phyloP scores from a whole-genome alignment of 30 jellyfish, hydroid and myxozoan genomes.

The Aurelia coerulea region DNA sequence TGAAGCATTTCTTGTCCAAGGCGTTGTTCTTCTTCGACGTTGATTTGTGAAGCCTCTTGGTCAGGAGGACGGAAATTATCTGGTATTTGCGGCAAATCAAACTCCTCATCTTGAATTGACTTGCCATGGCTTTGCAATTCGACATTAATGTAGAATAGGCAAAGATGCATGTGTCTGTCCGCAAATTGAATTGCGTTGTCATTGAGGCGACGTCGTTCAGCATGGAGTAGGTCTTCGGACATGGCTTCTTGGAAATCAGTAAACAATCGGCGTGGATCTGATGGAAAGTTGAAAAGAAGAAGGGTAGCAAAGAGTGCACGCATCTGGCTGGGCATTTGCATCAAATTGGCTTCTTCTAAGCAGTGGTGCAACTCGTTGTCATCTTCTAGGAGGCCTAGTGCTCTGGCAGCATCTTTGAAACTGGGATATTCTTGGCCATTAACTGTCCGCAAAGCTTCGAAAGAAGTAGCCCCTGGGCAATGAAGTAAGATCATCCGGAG shows the following conservation, averaged over 20 bases:
- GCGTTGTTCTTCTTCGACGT: neutral
- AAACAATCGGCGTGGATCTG: slow-evolving; percentile 14
- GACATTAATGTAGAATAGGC: slow-evolving; percentile 9
- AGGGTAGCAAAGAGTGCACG: slow-evolving; percentile 3
- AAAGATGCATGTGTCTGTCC: slow-evolving; percentile 13
- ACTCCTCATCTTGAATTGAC: slow-evolving; percentile 34
- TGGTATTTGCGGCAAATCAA: slow-evolving; percentile 51
- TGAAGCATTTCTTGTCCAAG: slow-evolving; percentile 30
- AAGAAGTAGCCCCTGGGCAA: slow-evolving; percentile 34
- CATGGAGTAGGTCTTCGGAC: slow-evolving; percentile 7
- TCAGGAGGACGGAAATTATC: slow-evolving; percentile 11
- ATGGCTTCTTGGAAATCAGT: slow-evolving; percentile 25
- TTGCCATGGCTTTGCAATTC: slow-evolving; percentile 30
- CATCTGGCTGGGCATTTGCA: slow-evolving; percentile 38
- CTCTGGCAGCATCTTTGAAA: slow-evolving; percentile 68
- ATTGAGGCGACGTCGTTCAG: neutral
- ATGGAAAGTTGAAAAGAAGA: slow-evolving; percentile 3
- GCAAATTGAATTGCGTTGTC: neutral
- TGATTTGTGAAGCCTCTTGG: neutral
- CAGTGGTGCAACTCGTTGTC: slow-evolving; percentile 17
- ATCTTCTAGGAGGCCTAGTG: slow-evolving; percentile 22
- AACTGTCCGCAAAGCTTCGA: slow-evolving; percentile 19
- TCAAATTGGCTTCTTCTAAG: slow-evolving; percentile 1
- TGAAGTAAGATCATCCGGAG: slow-evolving; percentile 27
- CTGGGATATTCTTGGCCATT: slow-evolving; percentile 43